Evolutionary conservation across 2,113 vertebrate genomes (phyloP), one percentile per base, ranked within the genome.

Genomic region (Vulpes vulpes): DNA sequence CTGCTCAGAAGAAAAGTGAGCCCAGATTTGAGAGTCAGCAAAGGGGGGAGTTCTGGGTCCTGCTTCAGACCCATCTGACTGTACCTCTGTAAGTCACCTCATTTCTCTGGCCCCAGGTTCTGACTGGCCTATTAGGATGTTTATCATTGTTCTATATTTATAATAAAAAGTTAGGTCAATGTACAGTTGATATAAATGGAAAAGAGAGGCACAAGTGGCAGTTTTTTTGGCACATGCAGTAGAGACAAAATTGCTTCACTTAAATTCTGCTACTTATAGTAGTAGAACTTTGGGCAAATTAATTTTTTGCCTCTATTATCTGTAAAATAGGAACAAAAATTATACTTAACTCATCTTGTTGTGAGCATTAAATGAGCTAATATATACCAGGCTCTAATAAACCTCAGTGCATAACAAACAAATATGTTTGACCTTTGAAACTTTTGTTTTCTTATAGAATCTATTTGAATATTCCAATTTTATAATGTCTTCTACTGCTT

Each of bases 1-100:
- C 11, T 94, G 67, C 20, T 81, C n/a, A 80, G 38, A 87, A 82
- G 62, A 88, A 85, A 97, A 89, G 87, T 35, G 35, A 84, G 16
- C 5, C 1, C 23, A 67, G 4, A 7, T 20, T 15, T 76, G 32
- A 53, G n/a, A 88, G 62, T 38, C 6, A 38, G 65, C 35, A 87
- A 22, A 74, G 49, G n/a, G 49, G n/a, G 23, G 35, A 62, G 38
- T 57, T 78, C 17, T 1, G 23, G 84, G 67, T 25, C 43, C 57
- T 43, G 43, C 4, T 60, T 11, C 38, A 9, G 4, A 11, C 14
- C 17, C 11, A 3, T 53, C 49, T 59, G 57, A 43, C 1, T 35
- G 5, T 8, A 53, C 25, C 3, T 32, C 17, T 1, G 0, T n/a
- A 53, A 59, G 20, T 22, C 71, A 74, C 15, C 4, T 81, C 11